Percentiles rank a stretch among this genome's conserved stretches.
These are phyloP conservation scores for Darevskia nairensis DNA, from an alignment of 2,797 vertebrate genomes.

Conservation along the genomic window DNA sequence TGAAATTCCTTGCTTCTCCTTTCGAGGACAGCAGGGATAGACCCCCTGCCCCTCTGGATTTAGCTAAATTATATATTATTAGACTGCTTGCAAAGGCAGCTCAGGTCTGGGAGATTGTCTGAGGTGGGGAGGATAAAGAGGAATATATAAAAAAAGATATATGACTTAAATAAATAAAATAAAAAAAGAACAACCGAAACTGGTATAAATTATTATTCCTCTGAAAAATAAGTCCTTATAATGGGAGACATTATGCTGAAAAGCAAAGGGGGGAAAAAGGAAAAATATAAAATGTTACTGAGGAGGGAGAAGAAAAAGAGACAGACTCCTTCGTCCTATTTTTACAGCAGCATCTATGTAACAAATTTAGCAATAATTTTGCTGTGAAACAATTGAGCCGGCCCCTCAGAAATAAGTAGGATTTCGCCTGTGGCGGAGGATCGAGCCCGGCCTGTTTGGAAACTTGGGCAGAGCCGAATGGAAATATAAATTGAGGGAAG, in stretches of 20 bases:
- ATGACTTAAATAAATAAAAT: background rate
- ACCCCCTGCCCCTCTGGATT: background rate
- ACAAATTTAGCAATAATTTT: background rate
- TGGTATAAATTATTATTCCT: background rate
- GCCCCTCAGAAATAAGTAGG: background rate
- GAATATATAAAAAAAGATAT: background rate
- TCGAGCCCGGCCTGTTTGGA: background rate
- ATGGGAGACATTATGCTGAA: background rate
- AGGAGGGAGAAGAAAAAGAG: background rate
- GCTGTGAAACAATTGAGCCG: background rate
- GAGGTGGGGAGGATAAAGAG: background rate
- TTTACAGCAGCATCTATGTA: background rate
- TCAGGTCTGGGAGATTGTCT: background rate
- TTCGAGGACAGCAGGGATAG: background rate
- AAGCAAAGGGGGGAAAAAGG: background rate
- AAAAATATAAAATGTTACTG: too few species aligned
- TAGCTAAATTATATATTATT: background rate
- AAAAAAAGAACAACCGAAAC: background rate
- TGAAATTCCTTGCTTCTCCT: background rate
- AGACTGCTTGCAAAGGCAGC: background rate
- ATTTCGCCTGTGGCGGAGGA: background rate
- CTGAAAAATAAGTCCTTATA: background rate
- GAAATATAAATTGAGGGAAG: background rate
- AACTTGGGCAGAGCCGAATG: constrained; percentile 31
- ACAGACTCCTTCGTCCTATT: background rate